phyloP scores from a whole-genome alignment of 2,113 vertebrate genomes.

The Entelurus aequoreus region DNA sequence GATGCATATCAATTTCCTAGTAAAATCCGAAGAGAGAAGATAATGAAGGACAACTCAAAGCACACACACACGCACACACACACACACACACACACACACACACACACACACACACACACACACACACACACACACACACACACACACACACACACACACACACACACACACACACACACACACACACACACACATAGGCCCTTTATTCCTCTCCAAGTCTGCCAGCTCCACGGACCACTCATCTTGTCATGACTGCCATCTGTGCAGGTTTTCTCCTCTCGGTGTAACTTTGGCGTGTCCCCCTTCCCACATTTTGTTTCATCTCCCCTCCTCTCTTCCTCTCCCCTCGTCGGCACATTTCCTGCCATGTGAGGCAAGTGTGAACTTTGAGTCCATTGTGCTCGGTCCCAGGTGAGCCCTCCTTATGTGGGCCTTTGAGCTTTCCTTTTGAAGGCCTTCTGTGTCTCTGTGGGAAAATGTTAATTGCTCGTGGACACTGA shows the following conservation, averaged over 20 bases:
- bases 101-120: not conserved
- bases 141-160: constrained; percentile 1
- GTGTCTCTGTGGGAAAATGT: constrained; percentile 29
- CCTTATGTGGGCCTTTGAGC: constrained; percentile 31
- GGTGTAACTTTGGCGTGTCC: constrained; percentile 39
- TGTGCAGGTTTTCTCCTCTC: constrained; percentile 43
- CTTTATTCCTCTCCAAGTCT: constrained; percentile 41
- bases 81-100: constrained; percentile 10
- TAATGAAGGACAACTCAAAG: no score
- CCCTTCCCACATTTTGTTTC: constrained; percentile 16
- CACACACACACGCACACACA: not conserved
- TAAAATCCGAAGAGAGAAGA: no score
- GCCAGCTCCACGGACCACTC: constrained; percentile 48
- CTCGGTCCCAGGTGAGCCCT: constrained; percentile 51
- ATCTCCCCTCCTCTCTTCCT: constrained; percentile 10
- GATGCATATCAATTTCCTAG: no score
- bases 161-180: constrained; percentile 1
- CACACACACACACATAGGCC: constrained; percentile 13
- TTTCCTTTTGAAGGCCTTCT: constrained; percentile 26
- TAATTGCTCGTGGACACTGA: constrained; percentile 65
- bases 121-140: constrained; percentile 6
- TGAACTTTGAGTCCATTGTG: constrained; percentile 24
- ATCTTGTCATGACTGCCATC: constrained; percentile 55
- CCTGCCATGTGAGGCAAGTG: constrained; percentile 31
- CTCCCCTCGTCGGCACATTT: constrained; percentile 21